Evolutionary conservation across 2,888 invertebrate species (phyloP).

Genomic region (Nephrotoma appendiculata): DNA sequence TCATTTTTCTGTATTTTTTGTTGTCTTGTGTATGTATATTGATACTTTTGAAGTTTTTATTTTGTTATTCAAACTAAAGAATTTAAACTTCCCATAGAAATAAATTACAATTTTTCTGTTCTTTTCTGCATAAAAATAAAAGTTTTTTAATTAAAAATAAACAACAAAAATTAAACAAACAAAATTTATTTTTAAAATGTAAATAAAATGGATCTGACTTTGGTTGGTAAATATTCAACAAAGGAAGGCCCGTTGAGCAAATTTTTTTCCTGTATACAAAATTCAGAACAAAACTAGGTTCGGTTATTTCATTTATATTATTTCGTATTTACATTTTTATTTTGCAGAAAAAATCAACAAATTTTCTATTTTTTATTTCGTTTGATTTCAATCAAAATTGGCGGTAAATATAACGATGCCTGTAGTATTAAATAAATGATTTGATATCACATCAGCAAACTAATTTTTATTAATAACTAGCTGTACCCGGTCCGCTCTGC

Average conservation of each 20-base stretch:
- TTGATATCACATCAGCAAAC: too few relatives aligned
- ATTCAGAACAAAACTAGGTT: background rate
- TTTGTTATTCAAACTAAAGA: background rate
- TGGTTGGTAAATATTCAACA: background rate
- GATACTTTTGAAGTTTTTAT: background rate
- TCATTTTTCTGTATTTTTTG: background rate
- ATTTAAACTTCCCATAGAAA: background rate
- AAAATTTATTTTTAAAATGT: background rate
- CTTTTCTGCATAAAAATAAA: background rate
- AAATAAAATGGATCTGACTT: background rate
- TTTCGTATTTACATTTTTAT: background rate
- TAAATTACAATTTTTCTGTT: background rate
- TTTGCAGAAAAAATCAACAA: too few relatives aligned
- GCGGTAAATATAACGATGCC: too few relatives aligned
- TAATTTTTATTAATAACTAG: too few relatives aligned
- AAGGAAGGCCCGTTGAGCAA: background rate
- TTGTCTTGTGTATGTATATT: background rate
- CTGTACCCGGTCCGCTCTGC: too few relatives aligned
- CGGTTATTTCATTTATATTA: background rate
- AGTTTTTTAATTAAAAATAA: background rate
- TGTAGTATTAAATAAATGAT: too few relatives aligned
- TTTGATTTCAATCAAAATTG: too few relatives aligned
- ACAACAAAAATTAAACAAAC: background rate
- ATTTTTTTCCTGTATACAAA: background rate
- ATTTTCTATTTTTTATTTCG: too few relatives aligned